Conservation (phyloP, 2,888 invertebrate genomes). For the Seira ritae region DNA sequence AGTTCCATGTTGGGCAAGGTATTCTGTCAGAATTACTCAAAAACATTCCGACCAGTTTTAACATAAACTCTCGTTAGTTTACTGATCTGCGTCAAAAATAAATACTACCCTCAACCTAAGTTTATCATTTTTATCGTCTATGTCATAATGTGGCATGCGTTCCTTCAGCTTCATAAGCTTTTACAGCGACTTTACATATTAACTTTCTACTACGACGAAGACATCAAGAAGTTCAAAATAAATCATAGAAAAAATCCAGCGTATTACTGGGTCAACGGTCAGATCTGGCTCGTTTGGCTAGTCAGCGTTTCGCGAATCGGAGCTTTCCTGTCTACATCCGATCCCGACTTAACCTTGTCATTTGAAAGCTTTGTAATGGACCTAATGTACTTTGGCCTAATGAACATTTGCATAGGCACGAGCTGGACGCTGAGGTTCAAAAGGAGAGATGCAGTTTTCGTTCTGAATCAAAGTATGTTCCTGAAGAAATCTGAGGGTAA, state of each 20-base stretch:
- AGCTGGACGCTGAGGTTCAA: slow-evolving; percentile 17
- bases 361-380: slow-evolving; percentile 37
- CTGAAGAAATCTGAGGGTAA: slow-evolving; percentile 28
- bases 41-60: no score
- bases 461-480: slow-evolving; percentile 24
- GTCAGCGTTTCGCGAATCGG: background rate
- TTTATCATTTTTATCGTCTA: no score
- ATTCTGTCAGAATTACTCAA: background rate
- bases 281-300: slow-evolving; percentile 1
- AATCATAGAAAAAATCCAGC: background rate
- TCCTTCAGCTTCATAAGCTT: slow-evolving; percentile 17
- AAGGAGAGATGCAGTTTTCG: background rate
- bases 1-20: no score
- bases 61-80: no score
- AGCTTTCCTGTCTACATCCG: background rate
- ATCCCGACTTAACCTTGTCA: background rate
- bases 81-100: no score
- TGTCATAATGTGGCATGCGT: slow-evolving; percentile 33
- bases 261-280: slow-evolving; percentile 18
- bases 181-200: slow-evolving; percentile 10
- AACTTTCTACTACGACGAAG: background rate
- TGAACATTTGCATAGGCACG: background rate
- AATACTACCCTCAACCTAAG: no score
- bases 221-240: background rate
- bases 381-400: slow-evolving; percentile 13